Evolutionary conservation across 2,888 invertebrate genomes (phyloP).

Genomic region (Alloscopus bannaensis): DNA sequence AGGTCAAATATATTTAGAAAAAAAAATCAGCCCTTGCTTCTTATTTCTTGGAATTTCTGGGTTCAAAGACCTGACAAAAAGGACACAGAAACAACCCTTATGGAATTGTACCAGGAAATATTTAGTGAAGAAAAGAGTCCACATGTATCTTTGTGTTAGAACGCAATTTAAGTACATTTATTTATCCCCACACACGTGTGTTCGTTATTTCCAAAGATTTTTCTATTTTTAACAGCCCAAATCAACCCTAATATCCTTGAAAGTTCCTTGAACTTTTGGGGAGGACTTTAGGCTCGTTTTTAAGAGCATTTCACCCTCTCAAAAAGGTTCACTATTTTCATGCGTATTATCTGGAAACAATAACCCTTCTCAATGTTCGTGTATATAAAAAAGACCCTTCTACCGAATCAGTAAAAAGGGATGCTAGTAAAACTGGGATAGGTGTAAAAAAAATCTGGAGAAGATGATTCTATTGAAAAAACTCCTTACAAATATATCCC

Average conservation of each 20-base stretch:
- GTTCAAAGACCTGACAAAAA: constrained; percentile 59
- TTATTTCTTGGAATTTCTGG: constrained; percentile 32
- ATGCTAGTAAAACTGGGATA: not conserved
- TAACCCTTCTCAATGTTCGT: too few relatives aligned
- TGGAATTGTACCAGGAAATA: not conserved
- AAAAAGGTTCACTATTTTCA: too few relatives aligned
- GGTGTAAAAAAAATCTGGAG: not conserved
- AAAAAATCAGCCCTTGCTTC: constrained; percentile 15
- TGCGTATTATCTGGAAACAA: not conserved
- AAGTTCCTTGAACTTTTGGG: constrained; percentile 57
- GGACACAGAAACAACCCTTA: not conserved
- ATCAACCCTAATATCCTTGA: constrained; percentile 54
- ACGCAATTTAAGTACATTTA: too few relatives aligned
- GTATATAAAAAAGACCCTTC: too few relatives aligned
- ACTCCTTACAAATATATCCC: too few relatives aligned
- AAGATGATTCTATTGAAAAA: not conserved
- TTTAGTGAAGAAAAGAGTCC: too few relatives aligned
- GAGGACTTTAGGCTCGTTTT: constrained; percentile 23
- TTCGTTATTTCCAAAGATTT: not conserved
- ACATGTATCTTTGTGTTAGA: too few relatives aligned
- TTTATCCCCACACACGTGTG: too few relatives aligned
- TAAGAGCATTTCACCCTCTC: too few relatives aligned
- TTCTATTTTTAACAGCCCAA: not conserved
- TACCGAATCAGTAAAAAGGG: too few relatives aligned
- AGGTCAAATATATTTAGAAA: not conserved